Conservation (phyloP, 2,797 vertebrate genomes). For the Scleropages formosus region DNA sequence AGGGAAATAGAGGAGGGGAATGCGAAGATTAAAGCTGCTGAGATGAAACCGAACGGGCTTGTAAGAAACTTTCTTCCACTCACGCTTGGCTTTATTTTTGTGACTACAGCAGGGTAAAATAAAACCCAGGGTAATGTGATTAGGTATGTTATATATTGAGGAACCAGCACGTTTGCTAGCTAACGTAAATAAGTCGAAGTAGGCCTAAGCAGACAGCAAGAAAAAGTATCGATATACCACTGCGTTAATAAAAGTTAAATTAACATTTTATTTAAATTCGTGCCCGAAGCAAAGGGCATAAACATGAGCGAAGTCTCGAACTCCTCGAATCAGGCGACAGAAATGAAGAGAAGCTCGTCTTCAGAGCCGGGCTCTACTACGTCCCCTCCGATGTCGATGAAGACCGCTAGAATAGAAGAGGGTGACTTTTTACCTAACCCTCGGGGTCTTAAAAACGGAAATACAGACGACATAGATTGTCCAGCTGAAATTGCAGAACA, state of each 20-base stretch:
- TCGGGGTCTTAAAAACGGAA: conserved; percentile 45
- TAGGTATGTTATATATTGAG: conserved; percentile 9
- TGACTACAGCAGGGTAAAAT: conserved; percentile 21
- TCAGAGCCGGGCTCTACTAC: conserved; percentile 47
- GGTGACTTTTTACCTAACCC: conserved; percentile 30
- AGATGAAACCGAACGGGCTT: conserved; percentile 23
- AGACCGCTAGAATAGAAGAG: conserved; percentile 58
- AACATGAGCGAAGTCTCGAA: conserved; percentile 69
- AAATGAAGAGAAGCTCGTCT: conserved; percentile 65
- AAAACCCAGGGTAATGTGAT: not conserved
- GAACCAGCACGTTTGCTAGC: conserved; percentile 14
- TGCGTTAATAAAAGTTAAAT: not conserved
- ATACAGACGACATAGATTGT: conserved; percentile 40
- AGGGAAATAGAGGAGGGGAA: conserved; percentile 60
- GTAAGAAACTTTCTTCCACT: conserved; percentile 6
- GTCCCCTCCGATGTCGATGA: conserved; percentile 52
- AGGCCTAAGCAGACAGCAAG: conserved; percentile 35
- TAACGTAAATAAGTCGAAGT: conserved; percentile 27
- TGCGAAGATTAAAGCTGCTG: conserved; percentile 55
- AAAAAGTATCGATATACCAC: conserved; percentile 22
- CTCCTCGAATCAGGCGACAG: conserved; percentile 55
- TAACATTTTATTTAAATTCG: conserved; percentile 8
- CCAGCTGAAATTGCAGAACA: not conserved
- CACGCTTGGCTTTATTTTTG: conserved; percentile 16
- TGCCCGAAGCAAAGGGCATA: conserved; percentile 35